These are phyloP conservation scores for Acanthopleura granulata DNA, from an alignment of 2,888 invertebrate genomes.

Conservation along the genomic window DNA sequence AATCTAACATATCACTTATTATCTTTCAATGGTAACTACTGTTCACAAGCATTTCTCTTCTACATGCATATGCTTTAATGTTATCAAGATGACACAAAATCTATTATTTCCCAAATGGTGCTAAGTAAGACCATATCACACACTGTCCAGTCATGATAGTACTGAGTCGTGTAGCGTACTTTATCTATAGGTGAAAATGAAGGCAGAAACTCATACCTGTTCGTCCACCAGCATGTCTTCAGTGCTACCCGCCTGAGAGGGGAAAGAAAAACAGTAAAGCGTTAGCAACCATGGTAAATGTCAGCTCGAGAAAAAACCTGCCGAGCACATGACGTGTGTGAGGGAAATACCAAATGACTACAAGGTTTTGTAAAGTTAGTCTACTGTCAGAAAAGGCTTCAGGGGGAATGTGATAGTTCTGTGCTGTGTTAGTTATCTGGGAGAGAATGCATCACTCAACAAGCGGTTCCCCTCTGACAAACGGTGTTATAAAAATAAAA, in stretches of 20 bases:
- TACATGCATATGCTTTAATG: no score
- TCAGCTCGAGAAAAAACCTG: constrained; percentile 4
- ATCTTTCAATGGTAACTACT: no score
- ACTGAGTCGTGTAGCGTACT: no score
- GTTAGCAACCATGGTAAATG: constrained; percentile 8
- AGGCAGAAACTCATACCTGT: constrained; percentile 37
- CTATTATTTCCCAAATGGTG: no score
- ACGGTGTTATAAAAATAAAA: constrained; percentile 4
- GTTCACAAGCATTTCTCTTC: no score
- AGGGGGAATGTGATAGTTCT: neutral
- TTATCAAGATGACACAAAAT: no score
- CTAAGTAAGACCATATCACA: no score
- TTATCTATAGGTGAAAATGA: no score
- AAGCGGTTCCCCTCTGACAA: neutral
- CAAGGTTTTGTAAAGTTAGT: neutral
- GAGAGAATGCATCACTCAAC: neutral
- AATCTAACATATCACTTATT: no score
- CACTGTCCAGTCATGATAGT: no score
- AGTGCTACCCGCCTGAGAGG: constrained; percentile 53
- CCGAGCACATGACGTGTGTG: neutral
- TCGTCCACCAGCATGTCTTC: constrained; percentile 64
- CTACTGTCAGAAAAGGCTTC: neutral
- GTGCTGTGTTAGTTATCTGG: neutral
- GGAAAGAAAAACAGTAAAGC: constrained; percentile 20
- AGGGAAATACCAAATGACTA: constrained; percentile 9